phyloP scores from a whole-genome alignment of 2,888 invertebrate genomes.

The Dilophus febrilis region DNA sequence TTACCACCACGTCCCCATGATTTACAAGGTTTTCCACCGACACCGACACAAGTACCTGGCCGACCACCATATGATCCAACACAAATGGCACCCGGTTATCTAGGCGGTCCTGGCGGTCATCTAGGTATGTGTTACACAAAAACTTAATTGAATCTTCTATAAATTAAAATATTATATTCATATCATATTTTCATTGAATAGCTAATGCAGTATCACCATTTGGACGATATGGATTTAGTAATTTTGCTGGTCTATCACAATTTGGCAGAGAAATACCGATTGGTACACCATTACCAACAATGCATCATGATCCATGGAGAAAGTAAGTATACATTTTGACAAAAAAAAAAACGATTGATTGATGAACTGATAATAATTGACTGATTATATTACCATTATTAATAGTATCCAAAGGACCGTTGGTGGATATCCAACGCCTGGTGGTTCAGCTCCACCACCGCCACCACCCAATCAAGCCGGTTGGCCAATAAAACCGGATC shows the following conservation, averaged over 20 bases:
- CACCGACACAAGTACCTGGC: conserved; percentile 19
- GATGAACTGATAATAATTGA: no score
- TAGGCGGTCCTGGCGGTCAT: conserved; percentile 47
- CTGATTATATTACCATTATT: conserved; percentile 7
- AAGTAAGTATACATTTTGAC: conserved; percentile 35
- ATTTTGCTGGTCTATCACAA: conserved; percentile 49
- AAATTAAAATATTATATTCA: conserved; percentile 3
- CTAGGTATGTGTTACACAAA: conserved; percentile 45
- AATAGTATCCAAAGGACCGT: conserved; percentile 38
- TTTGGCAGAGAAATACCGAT: conserved; percentile 45
- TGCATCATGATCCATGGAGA: conserved; percentile 55
- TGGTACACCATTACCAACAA: conserved; percentile 26
- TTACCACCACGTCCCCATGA: conserved; percentile 33
- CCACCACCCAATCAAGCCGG: conserved; percentile 35
- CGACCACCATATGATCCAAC: conserved; percentile 44
- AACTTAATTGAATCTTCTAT: not conserved
- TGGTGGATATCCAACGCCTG: conserved; percentile 38
- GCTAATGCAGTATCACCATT: conserved; percentile 62
- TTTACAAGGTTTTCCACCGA: conserved; percentile 32
- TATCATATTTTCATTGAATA: conserved; percentile 17
- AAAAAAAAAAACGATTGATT: no score
- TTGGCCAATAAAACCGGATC: conserved; percentile 51
- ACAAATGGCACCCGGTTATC: conserved; percentile 45
- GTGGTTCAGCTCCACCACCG: conserved; percentile 32
- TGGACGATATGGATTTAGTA: conserved; percentile 56